Base-by-base conservation (phyloP, 2,888 invertebrate species). In the Coleophora deauratella region DNA sequence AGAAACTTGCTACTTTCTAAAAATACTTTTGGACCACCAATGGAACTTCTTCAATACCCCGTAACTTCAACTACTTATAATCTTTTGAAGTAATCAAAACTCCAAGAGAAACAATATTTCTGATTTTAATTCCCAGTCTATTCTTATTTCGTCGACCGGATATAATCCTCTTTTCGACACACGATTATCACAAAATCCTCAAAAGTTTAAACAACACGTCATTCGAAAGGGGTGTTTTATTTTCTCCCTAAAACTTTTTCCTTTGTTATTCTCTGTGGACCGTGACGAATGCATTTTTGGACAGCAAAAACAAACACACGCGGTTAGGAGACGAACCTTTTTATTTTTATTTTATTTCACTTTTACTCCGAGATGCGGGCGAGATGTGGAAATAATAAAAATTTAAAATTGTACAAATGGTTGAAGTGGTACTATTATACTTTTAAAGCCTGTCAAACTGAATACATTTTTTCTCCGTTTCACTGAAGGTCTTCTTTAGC, bases 271-370 rank as follows among this genome's bases (percentile, higher is more conserved):
- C 27, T 43, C 40, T 45, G 46, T 50, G 45, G 44, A 38, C 49
- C 63, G 57, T 72, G 74, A 75, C 74, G 67, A 69, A 75, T 71
- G 63, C 55, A 43, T 57, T 59, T 59, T 58, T 54, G 51, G 58
- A 57, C 63, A 66, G 66, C 56, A 57, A 72, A 78, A 78, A 78
- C 72, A 78, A 77, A 80, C 74, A 72, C 46, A 49, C 58, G 51
- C 46, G 52, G 40, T 45, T 32, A 35, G 9, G 33, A 27, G 32
- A 43, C 40, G 37, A 39, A 27, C 15, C n/a, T 37, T 43, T 45
- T 41, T 48, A 50, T 50, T 47, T 49, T 42, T 43, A 21, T 32
- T 40, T 42, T 37, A 31, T 21, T 21, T 21, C 21, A 40, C 43
- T 38, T 36, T 41, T 41, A 41, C 50, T 52, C 50, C 60, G 62